Base-by-base conservation (phyloP, 92 coral and sea anemone species). In the Plumapathes pennacea region DNA sequence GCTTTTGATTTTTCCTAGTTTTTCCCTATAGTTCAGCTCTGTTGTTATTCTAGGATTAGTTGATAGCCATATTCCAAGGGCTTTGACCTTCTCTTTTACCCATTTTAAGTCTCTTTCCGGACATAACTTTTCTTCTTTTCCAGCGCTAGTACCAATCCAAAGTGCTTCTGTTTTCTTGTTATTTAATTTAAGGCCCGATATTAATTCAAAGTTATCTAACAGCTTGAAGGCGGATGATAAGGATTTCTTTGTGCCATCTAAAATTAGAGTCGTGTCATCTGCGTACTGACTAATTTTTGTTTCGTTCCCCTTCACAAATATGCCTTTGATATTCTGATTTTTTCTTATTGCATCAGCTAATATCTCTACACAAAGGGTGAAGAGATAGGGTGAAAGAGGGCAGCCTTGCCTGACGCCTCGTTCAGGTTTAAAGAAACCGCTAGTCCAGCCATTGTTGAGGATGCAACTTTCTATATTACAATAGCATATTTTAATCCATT, bases 381-480 rank as follows among this genome's bases (percentile, higher is more conserved):
- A 66, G 14, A 66, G 30, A 22, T 66, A 66, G 20, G 73, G 64
- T 8, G 73, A 52, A 13, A 66, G 63, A 31, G 73, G 64, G 51
- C 73, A 66, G 33, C 73, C 73, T 52, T 64, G 72, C 22, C 62
- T 64, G 25, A 64, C 61, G 19, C 72, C 72, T 50, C 72, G 34
- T 64, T 48, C 18, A 8, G 54, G 48, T 26, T 49, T 34, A 6
- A 64, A 64, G 14, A 64, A 51, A 10, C 38, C 39, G 19, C 47
- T 49, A 11, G 72, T 25, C 71, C 71, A 64, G 22, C 74, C 63
- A 36, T 66, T 66, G 41, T 66, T 66, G 24, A 66, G 10, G 13
- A 66, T 23, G 26, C 74, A 66, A 41, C 63, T 66, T 51, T 66
- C 64, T 25, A 54, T 67, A 9, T 67, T 28, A 27, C 31, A 22